Conservation (phyloP, 2,797 vertebrate species). For the Sibirionetta formosa region DNA sequence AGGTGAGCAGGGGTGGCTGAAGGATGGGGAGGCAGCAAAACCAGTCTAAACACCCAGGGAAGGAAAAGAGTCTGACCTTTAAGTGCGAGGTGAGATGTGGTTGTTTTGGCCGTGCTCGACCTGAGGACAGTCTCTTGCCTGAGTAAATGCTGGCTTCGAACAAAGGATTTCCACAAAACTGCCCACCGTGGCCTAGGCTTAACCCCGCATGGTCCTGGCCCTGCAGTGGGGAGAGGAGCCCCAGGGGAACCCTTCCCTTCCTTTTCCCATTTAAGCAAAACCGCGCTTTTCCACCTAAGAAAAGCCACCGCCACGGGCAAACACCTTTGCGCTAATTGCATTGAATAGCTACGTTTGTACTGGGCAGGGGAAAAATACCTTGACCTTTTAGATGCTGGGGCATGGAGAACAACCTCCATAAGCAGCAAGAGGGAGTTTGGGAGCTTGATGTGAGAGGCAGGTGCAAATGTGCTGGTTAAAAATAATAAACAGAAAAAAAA, state of each 20-base stretch:
- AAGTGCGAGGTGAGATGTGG: not conserved
- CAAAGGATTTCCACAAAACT: conserved; percentile 41
- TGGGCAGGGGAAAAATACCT: not conserved
- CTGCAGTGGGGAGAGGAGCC: not conserved
- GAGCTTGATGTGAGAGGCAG: not conserved
- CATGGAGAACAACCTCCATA: no score
- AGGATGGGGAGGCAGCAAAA: not conserved
- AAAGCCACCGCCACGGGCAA: not conserved
- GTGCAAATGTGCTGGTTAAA: not conserved
- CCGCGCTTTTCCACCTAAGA: not conserved
- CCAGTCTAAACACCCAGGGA: not conserved
- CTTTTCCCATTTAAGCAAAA: not conserved
- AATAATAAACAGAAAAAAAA: not conserved
- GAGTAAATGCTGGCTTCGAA: not conserved
- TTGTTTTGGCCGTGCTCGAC: not conserved
- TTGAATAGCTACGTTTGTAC: not conserved
- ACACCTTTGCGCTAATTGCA: not conserved
- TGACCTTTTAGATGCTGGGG: not conserved
- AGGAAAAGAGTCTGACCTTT: not conserved
- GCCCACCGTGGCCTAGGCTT: not conserved
- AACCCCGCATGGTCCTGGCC: not conserved
- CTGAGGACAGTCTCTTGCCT: not conserved
- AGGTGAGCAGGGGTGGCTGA: not conserved
- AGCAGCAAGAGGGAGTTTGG: no score
- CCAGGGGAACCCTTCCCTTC: not conserved